These are phyloP conservation scores for Syngnathoides biaculeatus DNA, from an alignment of 2,113 vertebrate genomes.

Conservation along the genomic window DNA sequence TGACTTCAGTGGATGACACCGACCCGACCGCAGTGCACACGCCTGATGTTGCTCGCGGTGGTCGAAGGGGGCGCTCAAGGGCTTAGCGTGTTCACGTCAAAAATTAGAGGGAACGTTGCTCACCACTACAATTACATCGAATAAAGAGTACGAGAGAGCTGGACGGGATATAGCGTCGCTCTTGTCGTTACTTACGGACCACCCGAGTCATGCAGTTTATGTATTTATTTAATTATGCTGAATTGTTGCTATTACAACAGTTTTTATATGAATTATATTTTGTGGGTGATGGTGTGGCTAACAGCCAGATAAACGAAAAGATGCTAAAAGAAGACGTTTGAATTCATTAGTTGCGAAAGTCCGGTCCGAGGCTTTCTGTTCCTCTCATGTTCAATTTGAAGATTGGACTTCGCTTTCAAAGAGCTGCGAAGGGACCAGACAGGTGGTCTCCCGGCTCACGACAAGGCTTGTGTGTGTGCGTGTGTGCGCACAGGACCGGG, in stretches of 20 bases:
- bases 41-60: no score
- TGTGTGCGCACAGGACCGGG: conserved; percentile 3
- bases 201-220: no score
- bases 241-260: neutral
- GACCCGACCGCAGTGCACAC: no score
- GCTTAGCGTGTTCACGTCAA: no score
- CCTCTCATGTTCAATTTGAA: conserved; percentile 73
- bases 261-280: neutral
- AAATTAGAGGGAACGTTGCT: no score
- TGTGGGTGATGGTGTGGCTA: neutral
- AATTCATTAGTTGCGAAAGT: conserved; percentile 68
- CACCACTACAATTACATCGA: no score
- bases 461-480: conserved; percentile 15
- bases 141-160: no score
- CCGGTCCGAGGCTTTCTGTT: conserved; percentile 50
- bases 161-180: no score
- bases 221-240: no score
- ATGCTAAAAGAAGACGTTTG: conserved; percentile 65
- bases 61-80: no score
- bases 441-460: conserved; percentile 53
- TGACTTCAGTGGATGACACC: no score
- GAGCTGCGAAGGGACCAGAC: conserved; percentile 50
- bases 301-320: conserved; percentile 44
- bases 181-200: no score
- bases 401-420: conserved; percentile 67